Evolutionary conservation across 1,140 invertebrate genomes (phyloP).

Genomic region (Ceratitis capitata): DNA sequence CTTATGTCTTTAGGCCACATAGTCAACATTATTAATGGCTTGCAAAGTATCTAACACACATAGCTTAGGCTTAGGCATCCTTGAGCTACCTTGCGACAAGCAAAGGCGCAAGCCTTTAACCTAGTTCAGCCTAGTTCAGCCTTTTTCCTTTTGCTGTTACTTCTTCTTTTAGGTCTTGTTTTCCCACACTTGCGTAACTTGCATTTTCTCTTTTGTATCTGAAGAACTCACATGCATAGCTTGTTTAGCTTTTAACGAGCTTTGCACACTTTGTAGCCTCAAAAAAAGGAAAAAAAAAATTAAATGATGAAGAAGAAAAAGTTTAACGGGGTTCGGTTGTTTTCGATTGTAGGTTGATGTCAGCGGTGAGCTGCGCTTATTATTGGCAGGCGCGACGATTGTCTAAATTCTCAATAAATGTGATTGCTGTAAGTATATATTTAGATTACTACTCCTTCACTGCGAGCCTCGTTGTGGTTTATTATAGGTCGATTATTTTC

Average conservation of each 20-base stretch:
- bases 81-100: not conserved
- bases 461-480: too few relatives aligned
- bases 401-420: not conserved
- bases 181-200: not conserved
- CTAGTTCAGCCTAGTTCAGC: not conserved
- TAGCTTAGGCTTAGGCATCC: not conserved
- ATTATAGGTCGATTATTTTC: not conserved
- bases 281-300: too few relatives aligned
- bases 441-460: not conserved
- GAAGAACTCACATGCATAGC: not conserved
- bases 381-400: not conserved
- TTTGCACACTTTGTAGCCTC: not conserved
- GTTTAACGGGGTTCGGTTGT: not conserved
- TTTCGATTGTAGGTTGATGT: not conserved
- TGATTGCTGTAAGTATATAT: not conserved
- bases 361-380: not conserved
- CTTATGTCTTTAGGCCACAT: slow-evolving; percentile 35
- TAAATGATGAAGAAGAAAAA: too few relatives aligned
- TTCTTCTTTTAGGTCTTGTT: not conserved
- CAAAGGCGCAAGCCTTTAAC: not conserved
- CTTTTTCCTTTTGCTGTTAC: not conserved
- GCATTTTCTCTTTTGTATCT: not conserved
- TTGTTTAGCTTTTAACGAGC: not conserved
- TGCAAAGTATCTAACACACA: not conserved
- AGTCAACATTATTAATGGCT: slow-evolving; percentile 33